These are phyloP conservation scores for Drosophila busckii DNA, from an alignment of 1,140 invertebrate genomes.

Conservation along the genomic window DNA sequence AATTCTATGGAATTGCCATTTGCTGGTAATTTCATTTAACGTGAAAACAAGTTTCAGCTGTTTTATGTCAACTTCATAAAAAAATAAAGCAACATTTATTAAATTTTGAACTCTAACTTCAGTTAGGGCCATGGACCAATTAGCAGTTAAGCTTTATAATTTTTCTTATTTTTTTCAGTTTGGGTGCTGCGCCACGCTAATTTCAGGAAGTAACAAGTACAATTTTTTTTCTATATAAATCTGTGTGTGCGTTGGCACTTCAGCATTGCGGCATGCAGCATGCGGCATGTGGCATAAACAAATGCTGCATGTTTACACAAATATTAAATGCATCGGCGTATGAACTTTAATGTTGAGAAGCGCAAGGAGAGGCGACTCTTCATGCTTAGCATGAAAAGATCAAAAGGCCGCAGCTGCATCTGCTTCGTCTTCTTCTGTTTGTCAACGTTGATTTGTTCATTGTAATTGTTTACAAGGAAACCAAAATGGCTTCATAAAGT, in stretches of 20 bases:
- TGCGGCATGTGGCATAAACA: too few species aligned
- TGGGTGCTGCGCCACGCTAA: constrained; percentile 1
- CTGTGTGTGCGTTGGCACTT: too few species aligned
- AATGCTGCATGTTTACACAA: constrained; percentile 58
- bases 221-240: too few species aligned
- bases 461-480: constrained; percentile 65
- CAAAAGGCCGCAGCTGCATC: constrained; percentile 52
- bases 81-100: constrained; percentile 18
- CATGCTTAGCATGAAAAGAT: constrained; percentile 31
- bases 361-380: constrained; percentile 1
- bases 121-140: constrained; percentile 46
- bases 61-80: constrained; percentile 49
- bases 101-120: constrained; percentile 30
- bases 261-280: too few species aligned
- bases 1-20: constrained; percentile 64
- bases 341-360: constrained; percentile 26
- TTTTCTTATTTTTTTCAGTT: too few species aligned
- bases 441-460: constrained; percentile 55
- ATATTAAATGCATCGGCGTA: constrained; percentile 16
- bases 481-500: too few species aligned
- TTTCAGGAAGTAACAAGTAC: constrained; percentile 6
- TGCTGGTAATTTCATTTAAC: constrained; percentile 71
- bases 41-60: constrained; percentile 60
- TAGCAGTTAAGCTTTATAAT: constrained; percentile 25
- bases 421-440: constrained; percentile 39